These are phyloP conservation scores for Coleophora deauratella DNA, from an alignment of 2,888 invertebrate genomes.

Conservation along the genomic window DNA sequence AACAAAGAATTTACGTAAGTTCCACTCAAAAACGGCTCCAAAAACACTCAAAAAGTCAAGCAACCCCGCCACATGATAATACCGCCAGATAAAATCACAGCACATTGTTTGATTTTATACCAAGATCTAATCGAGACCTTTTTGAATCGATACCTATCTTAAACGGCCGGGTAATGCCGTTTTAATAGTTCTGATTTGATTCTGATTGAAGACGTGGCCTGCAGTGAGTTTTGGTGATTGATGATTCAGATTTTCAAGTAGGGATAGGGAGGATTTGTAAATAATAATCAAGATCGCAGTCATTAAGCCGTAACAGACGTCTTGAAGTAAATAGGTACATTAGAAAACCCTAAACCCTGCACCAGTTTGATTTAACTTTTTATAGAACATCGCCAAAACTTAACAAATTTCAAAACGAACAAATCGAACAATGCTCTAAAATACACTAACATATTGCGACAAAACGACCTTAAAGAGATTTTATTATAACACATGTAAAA, in stretches of 20 bases:
- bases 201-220: constrained; percentile 51
- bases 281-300: background rate
- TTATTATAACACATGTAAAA: too few relatives aligned
- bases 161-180: constrained; percentile 47
- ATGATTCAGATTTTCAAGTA: constrained; percentile 22
- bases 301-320: too few relatives aligned
- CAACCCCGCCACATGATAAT: constrained; percentile 11
- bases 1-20: too few relatives aligned
- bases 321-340: too few relatives aligned
- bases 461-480: too few relatives aligned
- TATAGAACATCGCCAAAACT: too few relatives aligned
- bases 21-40: too few relatives aligned
- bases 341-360: too few relatives aligned
- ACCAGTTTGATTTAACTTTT: too few relatives aligned
- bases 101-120: constrained; percentile 41
- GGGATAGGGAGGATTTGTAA: background rate
- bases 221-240: constrained; percentile 40
- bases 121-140: constrained; percentile 45
- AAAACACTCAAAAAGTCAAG: background rate
- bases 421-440: too few relatives aligned
- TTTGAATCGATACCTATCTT: constrained; percentile 57
- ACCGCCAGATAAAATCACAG: constrained; percentile 29
- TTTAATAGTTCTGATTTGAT: constrained; percentile 63
- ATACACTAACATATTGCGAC: too few relatives aligned
- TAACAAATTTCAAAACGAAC: too few relatives aligned